Evolutionary conservation across 1,140 invertebrate genomes (phyloP).

Genomic region (Asobara japonica): DNA sequence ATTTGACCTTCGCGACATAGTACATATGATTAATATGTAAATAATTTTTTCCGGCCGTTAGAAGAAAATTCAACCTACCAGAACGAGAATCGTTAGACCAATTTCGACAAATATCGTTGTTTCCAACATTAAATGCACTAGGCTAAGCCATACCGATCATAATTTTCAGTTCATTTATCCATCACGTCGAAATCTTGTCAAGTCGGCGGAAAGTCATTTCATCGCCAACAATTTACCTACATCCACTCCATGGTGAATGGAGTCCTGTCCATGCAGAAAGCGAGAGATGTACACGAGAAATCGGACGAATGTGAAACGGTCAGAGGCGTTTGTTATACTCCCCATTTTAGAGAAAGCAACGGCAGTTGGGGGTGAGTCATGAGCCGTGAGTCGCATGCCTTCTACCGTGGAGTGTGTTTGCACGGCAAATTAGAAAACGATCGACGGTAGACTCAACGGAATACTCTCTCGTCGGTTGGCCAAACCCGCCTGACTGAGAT

Average conservation of each 20-base stretch:
- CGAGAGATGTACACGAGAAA: constrained; percentile 3
- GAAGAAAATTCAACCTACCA: too few relatives aligned
- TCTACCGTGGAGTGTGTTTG: constrained; percentile 52
- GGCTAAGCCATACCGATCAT: too few relatives aligned
- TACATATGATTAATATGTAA: too few relatives aligned
- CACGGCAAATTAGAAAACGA: constrained; percentile 65
- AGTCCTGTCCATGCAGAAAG: not conserved
- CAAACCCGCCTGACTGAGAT: not conserved
- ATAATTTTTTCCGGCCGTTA: too few relatives aligned
- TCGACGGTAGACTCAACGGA: constrained; percentile 48
- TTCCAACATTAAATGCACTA: too few relatives aligned
- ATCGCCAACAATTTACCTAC: not conserved
- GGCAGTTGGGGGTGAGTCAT: not conserved
- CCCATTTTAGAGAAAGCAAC: constrained; percentile 12
- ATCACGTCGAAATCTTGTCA: not conserved
- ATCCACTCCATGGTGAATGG: not conserved
- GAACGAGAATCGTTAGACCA: too few relatives aligned
- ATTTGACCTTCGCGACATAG: too few relatives aligned
- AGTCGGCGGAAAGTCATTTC: not conserved
- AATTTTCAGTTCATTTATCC: too few relatives aligned
- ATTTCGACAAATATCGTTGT: too few relatives aligned
- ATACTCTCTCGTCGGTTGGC: constrained; percentile 42
- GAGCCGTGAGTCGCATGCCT: constrained; percentile 25
- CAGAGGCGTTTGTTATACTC: not conserved
- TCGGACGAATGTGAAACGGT: not conserved